A percentile compares a stretch with the other conserved stretches of the same genome.
Conservation (phyloP, 2,797 vertebrate species). For the Rhabdomys pumilio region DNA sequence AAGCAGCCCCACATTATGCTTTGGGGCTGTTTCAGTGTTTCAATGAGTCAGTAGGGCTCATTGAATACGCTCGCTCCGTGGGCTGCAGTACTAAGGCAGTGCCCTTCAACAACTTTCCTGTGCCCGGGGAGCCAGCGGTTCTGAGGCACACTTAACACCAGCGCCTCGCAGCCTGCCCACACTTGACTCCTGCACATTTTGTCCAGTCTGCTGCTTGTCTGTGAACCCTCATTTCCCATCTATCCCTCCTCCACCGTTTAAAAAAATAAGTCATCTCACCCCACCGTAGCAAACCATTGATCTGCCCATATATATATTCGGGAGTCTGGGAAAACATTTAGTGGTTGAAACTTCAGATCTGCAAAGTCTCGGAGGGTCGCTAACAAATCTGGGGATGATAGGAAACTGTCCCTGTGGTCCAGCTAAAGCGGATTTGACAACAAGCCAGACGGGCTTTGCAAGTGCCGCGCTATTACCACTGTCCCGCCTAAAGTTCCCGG, state of each 20-base stretch:
- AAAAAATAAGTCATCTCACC: not conserved
- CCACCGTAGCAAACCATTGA: not conserved
- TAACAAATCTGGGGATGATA: not conserved
- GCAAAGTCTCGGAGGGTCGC: not conserved
- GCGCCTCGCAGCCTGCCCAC: not conserved
- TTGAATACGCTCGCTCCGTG: not conserved
- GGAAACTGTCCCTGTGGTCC: not conserved
- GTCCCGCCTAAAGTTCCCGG: not conserved
- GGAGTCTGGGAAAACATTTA: not conserved
- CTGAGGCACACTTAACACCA: not conserved
- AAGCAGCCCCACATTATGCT: not conserved
- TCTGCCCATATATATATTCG: not conserved
- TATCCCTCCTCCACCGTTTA: not conserved
- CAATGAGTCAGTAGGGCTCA: not conserved
- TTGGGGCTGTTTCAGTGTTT: too few relatives aligned
- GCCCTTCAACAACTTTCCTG: rapidly evolving
- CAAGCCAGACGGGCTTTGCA: not conserved
- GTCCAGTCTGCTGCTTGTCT: not conserved
- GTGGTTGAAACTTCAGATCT: not conserved
- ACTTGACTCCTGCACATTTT: not conserved
- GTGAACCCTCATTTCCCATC: not conserved
- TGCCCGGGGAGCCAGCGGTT: not conserved
- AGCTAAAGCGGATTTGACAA: not conserved
- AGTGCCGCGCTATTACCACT: not conserved
- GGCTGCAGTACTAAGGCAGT: not conserved